These are phyloP conservation scores for Acrossocheilus wenchowensis DNA, from an alignment of 2,797 vertebrate species.

Conservation along the genomic window DNA sequence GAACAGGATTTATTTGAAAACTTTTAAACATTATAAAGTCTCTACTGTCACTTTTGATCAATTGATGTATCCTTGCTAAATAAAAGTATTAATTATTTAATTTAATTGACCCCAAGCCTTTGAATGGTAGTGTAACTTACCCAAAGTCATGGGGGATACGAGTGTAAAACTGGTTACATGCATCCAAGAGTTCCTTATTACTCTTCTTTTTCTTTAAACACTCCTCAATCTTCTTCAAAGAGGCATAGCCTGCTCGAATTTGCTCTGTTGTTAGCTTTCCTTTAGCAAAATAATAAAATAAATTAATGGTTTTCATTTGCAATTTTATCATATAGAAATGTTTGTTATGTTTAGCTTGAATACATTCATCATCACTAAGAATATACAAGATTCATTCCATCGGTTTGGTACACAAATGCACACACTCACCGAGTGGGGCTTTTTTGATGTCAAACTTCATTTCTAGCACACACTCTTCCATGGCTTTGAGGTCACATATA, in stretches of 20 bases:
- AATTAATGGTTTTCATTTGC: neutral
- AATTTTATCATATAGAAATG: neutral
- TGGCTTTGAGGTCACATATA: conserved; percentile 88
- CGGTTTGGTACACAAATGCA: neutral
- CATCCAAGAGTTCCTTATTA: conserved; percentile 79
- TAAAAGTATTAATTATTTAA: neutral
- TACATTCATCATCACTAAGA: neutral
- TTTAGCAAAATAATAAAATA: conserved; percentile 54
- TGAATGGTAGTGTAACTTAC: conserved; percentile 64
- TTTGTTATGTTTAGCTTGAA: neutral
- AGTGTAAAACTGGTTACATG: conserved; percentile 94
- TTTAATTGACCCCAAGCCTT: neutral
- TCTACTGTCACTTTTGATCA: neutral
- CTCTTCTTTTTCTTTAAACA: conserved; percentile 81
- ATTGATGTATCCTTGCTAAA: neutral
- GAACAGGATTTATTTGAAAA: neutral
- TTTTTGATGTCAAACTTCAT: conserved; percentile 93
- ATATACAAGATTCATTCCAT: neutral
- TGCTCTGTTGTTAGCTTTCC: conserved; percentile 90
- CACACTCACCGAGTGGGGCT: conserved; percentile 87
- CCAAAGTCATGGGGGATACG: conserved; percentile 93
- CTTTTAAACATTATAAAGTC: neutral
- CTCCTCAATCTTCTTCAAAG: conserved; percentile 85
- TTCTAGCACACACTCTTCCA: conserved; percentile 92
- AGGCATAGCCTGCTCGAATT: conserved; percentile 86